Evolutionary conservation across 2,113 vertebrate genomes (phyloP).

Genomic region (Phyllostomus discolor): DNA sequence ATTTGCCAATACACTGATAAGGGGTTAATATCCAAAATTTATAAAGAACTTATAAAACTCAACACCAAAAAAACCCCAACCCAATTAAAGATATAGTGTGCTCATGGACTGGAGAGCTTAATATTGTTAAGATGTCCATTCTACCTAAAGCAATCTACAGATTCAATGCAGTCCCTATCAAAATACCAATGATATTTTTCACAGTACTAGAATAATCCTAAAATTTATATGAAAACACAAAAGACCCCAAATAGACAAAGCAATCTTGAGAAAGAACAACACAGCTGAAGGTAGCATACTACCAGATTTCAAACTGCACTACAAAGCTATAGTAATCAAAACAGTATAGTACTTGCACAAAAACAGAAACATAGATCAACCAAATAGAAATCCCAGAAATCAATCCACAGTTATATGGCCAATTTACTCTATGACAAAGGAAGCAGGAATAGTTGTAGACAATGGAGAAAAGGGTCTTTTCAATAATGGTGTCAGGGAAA

Average conservation of each 20-base stretch:
- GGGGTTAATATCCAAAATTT: no score
- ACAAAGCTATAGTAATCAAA: not conserved
- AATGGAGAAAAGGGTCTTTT: not conserved
- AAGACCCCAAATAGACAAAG: not conserved
- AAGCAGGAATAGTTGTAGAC: not conserved
- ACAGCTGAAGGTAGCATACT: not conserved
- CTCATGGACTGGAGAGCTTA: not conserved
- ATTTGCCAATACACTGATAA: no score
- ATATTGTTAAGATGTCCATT: not conserved
- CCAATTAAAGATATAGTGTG: not conserved
- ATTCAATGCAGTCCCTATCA: not conserved
- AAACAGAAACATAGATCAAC: not conserved
- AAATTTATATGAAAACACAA: not conserved
- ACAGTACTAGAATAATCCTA: not conserved
- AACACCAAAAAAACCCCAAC: no score
- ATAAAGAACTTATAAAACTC: no score
- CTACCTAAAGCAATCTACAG: not conserved
- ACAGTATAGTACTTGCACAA: not conserved
- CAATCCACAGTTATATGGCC: not conserved
- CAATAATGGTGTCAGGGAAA: not conserved
- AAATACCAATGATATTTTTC: not conserved
- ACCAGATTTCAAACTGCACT: not conserved
- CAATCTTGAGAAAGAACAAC: not conserved
- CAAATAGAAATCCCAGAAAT: not conserved
- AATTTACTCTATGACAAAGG: not conserved